These are phyloP conservation scores for Varanus komodoensis DNA, from an alignment of 2,113 vertebrate genomes.

Conservation along the genomic window DNA sequence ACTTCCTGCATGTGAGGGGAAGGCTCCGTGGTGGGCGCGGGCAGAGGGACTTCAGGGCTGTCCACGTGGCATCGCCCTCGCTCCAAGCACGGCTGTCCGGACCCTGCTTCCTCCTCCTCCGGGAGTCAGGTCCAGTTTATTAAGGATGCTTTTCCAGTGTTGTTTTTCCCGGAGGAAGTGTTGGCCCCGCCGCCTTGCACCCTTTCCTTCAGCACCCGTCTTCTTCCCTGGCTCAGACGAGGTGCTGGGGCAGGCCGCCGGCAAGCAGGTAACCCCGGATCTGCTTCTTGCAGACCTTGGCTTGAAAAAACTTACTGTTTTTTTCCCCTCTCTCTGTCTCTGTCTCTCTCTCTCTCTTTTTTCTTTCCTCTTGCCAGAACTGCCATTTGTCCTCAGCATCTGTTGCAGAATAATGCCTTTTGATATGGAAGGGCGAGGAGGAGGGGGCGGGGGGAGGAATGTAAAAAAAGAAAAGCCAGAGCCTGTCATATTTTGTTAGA, in stretches of 20 bases:
- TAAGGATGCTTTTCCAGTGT: conserved; percentile 21
- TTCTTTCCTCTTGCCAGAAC: conserved; percentile 61
- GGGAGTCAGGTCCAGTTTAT: neutral
- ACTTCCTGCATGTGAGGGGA: neutral
- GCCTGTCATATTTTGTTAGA: conserved; percentile 75
- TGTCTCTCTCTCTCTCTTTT: conserved; percentile 26
- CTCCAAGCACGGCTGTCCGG: neutral
- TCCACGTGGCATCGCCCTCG: neutral
- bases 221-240: conserved; percentile 33
- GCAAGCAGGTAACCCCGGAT: conserved; percentile 56
- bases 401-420: conserved; percentile 69
- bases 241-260: conserved; percentile 34
- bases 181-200: conserved; percentile 34
- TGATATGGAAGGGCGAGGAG: conserved; percentile 66
- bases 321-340: conserved; percentile 48
- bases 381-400: conserved; percentile 74
- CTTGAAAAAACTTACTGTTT: conserved; percentile 63
- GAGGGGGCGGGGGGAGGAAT: neutral
- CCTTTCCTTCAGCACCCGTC: conserved; percentile 48
- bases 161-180: conserved; percentile 36
- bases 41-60: too few species aligned
- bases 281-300: conserved; percentile 56
- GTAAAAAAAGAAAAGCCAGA: conserved; percentile 55
- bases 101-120: too few species aligned
- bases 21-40: too few species aligned